Evolutionary conservation across 2,797 vertebrate species (phyloP), one percentile per base, ranked within the genome.

Genomic region (Urophycis tenuis): DNA sequence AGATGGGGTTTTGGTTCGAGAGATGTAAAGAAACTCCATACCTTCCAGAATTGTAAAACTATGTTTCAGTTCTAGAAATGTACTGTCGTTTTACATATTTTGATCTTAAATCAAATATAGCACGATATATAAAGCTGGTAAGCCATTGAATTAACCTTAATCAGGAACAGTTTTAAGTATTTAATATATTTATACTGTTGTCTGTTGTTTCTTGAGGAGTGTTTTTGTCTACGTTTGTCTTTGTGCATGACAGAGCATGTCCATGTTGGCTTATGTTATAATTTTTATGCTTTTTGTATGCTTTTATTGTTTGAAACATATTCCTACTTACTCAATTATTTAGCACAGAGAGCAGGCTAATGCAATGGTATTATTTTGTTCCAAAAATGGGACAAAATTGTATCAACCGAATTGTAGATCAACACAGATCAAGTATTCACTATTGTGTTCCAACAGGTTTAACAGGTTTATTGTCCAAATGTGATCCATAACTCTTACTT

Each of bases 21-120:
- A n/a, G 19, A 49, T 49, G 45, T 49, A 49, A 49, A 49, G 45
- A 5, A 49, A 60, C 49, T 60, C n/a, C n/a, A 60, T n/a, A n/a
- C 49, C 22, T 60, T 60, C 49, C 22, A n/a, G 49, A 60, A 60
- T 60, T 60, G 22, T 25, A 60, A 60, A 60, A 60, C 49, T 1
- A n/a, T 60, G n/a, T n/a, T 60, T 60, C 49, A 60, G 22, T 49
- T 49, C 49, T 60, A n/a, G 49, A 60, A 60, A 60, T 60, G 49
- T 49, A 49, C 17, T 49, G 45, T 22, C 19, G 45, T 49, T 19
- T 49, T 49, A 22, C 45, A 49, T 17, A 22, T 49, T 7, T 49
- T 4, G 17, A 22, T 1, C 45, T 49, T 17, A 49, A 49, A 49
- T 17, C 7, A 17, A 19, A 17, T 19, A 3, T 22, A 22, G 14